These are phyloP conservation scores for Aphaenogaster ashmeadi DNA, from an alignment of 1,140 invertebrate genomes.

Conservation along the genomic window DNA sequence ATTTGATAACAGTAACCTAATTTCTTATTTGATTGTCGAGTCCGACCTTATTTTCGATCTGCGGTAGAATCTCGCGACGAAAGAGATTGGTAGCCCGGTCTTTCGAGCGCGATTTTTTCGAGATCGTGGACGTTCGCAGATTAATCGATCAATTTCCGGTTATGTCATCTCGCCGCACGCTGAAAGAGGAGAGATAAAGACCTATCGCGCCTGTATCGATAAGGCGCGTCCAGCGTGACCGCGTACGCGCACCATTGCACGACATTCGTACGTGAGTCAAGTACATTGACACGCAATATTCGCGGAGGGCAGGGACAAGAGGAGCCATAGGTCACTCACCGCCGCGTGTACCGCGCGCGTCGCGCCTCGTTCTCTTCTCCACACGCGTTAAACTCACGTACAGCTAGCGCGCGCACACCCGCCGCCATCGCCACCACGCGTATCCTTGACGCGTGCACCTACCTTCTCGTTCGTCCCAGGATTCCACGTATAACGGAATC, in stretches of 20 bases:
- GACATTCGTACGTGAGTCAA: slow-evolving; percentile 42
- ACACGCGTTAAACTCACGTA: slow-evolving; percentile 33
- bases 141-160: background rate
- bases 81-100: background rate
- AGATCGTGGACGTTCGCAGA: background rate
- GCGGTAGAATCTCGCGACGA: background rate
- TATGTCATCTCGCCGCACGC: background rate
- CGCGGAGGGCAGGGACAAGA: slow-evolving; percentile 69
- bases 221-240: background rate
- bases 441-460: slow-evolving; percentile 69
- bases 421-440: slow-evolving; percentile 32
- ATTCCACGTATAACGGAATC: slow-evolving; percentile 81
- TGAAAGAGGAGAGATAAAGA: background rate
- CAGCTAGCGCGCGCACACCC: slow-evolving; percentile 41
- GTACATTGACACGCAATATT: slow-evolving; percentile 83
- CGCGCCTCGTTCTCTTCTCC: slow-evolving; percentile 23
- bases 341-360: slow-evolving; percentile 69
- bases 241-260: slow-evolving; percentile 1
- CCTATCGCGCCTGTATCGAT: background rate
- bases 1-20: background rate
- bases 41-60: background rate
- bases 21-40: background rate
- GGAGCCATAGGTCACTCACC: slow-evolving; percentile 86
- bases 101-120: background rate
- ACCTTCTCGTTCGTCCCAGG: slow-evolving; percentile 68